These are phyloP conservation scores for Spongilla lacustris DNA, from an alignment of 37 sponge, comb jelly and placozoan species.

Conservation along the genomic window DNA sequence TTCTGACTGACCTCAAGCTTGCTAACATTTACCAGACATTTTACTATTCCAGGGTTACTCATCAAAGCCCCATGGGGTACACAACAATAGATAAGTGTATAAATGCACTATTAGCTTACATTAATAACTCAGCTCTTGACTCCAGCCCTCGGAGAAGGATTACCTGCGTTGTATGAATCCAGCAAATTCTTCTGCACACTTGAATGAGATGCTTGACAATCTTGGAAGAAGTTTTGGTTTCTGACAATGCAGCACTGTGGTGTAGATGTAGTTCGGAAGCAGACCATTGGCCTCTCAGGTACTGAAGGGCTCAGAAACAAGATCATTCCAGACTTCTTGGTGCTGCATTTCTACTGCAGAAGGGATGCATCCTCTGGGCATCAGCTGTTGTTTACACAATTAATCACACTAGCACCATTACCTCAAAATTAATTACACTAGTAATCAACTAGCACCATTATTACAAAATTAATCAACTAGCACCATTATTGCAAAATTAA, in stretches of 20 bases:
- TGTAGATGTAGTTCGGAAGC: not conserved
- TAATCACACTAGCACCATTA: not conserved
- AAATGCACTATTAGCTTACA: not conserved
- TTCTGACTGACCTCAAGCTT: not conserved
- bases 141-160: not conserved
- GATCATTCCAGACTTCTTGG: not conserved
- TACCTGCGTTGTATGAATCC: not conserved
- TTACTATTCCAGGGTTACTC: not conserved
- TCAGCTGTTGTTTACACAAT: not conserved
- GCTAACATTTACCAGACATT: not conserved
- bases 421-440: not conserved
- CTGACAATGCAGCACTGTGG: not conserved
- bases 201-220: not conserved
- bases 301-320: not conserved
- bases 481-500: no score
- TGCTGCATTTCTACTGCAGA: not conserved
- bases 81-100: not conserved
- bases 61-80: not conserved
- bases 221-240: not conserved
- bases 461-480: no score
- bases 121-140: not conserved
- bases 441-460: no score
- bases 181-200: not conserved
- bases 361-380: not conserved
- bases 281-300: not conserved